Evolutionary conservation across 2,797 vertebrate genomes (phyloP), one percentile per base, ranked within the genome.

Genomic region (Bufotes viridis): DNA sequence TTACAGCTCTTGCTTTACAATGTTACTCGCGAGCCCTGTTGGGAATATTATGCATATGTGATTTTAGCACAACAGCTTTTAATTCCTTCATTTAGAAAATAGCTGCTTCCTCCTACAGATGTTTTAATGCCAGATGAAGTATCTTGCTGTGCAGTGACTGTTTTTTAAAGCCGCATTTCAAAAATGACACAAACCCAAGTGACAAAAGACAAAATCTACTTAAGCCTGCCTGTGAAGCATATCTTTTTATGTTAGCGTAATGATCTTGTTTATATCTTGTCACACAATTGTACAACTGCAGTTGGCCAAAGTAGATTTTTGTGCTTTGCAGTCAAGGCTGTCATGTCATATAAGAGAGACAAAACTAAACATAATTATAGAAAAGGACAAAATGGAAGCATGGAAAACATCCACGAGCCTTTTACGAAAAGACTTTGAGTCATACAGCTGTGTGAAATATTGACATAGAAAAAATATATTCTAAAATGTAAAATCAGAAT

Each of bases 31-130:
- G 49, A 13, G 76, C 57, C 85, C 83, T 76, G 15, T 26, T 57
- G 87, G 78, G 87, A 81, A 89, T 89, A 81, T 24, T 67, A 57
- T 81, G 83, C 83, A 86, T 85, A 85, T 89, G 78, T 65, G 78
- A 65, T 89, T 89, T 85, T 85, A 81, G 81, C 69, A 81, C 78
- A 88, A 85, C 78, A 88, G 87, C 78, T 88, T 88, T 81, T 81
- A 85, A 75, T 85, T 85, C 69, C 67, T 76, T 89, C 67, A 81
- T 85, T 85, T 89, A 85, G 53, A 89, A 81, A 81, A 75, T 79
- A n/a, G 55, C 42, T 49, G 58, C 58, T 65, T 85, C 78, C 65
- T 26, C 42, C 34, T 81, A 83, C 87, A 89, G 83, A 89, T 89
- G 87, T 89, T 89, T 81, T 75, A 85, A 81, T 82, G 78, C 24